These are phyloP conservation scores for Homarus gammarus DNA, from an alignment of 2,888 invertebrate genomes.

Conservation along the genomic window DNA sequence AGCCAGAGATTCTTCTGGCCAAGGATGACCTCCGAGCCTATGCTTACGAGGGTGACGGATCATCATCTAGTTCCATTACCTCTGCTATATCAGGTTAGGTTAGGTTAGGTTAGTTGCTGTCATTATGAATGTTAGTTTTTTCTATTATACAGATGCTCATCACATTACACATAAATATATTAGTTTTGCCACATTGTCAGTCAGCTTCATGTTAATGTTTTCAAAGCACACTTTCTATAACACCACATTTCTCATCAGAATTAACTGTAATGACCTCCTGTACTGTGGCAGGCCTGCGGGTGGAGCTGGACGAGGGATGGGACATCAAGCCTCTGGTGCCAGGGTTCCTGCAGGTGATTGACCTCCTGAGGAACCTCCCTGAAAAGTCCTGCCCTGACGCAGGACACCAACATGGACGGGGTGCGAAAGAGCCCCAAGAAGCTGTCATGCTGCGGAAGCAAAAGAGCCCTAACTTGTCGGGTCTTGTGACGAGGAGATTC, in stretches of 20 bases:
- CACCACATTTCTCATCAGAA: too few relatives aligned
- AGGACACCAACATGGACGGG: not conserved
- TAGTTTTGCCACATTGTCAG: too few relatives aligned
- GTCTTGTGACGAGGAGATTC: not conserved
- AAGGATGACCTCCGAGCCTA: not conserved
- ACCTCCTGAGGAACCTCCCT: slow-evolving; percentile 51
- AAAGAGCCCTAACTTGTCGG: not conserved
- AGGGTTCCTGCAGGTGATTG: slow-evolving; percentile 44
- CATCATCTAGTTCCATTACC: not conserved
- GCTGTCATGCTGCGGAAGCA: not conserved
- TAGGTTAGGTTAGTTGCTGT: too few relatives aligned
- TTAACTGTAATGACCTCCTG: too few relatives aligned
- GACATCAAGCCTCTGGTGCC: slow-evolving; percentile 46
- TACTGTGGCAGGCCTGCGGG: not conserved
- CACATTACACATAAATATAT: too few relatives aligned
- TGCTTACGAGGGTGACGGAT: slow-evolving; percentile 52
- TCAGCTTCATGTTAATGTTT: too few relatives aligned
- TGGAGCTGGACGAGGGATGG: slow-evolving; percentile 1
- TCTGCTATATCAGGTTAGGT: not conserved
- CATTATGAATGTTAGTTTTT: too few relatives aligned
- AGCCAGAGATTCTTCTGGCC: not conserved
- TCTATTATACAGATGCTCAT: too few relatives aligned
- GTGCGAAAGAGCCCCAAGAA: not conserved
- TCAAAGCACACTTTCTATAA: too few relatives aligned
- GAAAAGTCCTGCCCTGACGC: slow-evolving; percentile 8